These are phyloP conservation scores for Drosophila nr. perissopoda DNA, from an alignment of 2,888 invertebrate genomes.

Conservation along the genomic window DNA sequence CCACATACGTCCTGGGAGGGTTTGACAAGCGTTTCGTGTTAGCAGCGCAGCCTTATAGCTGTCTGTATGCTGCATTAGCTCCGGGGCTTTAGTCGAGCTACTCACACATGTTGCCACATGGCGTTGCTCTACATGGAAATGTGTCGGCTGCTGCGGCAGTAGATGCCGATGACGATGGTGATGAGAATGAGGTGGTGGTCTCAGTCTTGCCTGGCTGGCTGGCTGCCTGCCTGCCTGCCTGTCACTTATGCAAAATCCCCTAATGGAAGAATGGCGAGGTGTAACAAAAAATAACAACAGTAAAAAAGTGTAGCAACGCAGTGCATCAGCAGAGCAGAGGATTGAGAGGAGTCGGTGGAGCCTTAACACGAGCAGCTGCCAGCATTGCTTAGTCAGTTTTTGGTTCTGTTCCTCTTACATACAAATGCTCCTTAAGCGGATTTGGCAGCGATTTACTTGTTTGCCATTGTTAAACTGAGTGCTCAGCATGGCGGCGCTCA, in stretches of 20 bases:
- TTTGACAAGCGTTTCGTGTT: conserved; percentile 69
- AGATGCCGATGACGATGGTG: conserved; percentile 19
- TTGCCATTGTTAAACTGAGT: conserved; percentile 79
- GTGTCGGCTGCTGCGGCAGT: conserved; percentile 13
- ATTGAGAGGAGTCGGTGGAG: neutral
- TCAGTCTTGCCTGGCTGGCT: conserved; percentile 20
- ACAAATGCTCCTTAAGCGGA: conserved; percentile 81
- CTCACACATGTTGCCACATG: conserved; percentile 47
- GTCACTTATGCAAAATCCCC: conserved; percentile 79
- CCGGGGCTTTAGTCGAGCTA: conserved; percentile 57
- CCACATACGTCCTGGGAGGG: conserved; percentile 29
- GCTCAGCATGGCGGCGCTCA: conserved; percentile 66
- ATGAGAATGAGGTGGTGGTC: conserved; percentile 12
- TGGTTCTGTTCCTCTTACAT: conserved; percentile 55
- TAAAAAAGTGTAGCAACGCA: conserved; percentile 21
- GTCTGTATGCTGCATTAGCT: conserved; percentile 47
- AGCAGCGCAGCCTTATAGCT: conserved; percentile 51
- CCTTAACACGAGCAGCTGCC: conserved; percentile 35
- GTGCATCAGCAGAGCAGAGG: conserved; percentile 10
- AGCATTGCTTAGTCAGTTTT: conserved; percentile 45
- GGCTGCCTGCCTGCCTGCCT: conserved; percentile 32
- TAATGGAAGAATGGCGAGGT: conserved; percentile 72
- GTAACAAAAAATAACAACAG: conserved; percentile 61
- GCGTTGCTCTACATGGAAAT: conserved; percentile 12
- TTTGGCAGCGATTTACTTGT: conserved; percentile 73